These are phyloP conservation scores for Stramonita haemastoma DNA, from an alignment of 2,888 invertebrate genomes.

Conservation along the genomic window DNA sequence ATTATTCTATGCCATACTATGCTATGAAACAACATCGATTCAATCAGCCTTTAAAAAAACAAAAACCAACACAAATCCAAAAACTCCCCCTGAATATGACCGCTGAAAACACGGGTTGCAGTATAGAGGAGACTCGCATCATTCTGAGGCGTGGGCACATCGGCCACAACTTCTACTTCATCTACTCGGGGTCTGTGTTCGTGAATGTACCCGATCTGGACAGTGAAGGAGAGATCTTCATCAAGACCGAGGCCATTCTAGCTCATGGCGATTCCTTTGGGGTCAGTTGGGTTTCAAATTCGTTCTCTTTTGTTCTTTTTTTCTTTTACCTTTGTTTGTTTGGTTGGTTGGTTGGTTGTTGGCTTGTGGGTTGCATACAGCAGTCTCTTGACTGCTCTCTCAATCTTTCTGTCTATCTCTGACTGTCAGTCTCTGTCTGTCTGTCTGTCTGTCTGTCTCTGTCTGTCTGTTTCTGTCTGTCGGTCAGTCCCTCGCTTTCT, in stretches of 20 bases:
- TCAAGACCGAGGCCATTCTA: conserved; percentile 62
- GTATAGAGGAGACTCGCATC: conserved; percentile 63
- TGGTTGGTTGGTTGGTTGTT: not conserved
- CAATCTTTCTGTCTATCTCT: no score
- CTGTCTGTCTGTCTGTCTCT: no score
- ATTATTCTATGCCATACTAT: no score
- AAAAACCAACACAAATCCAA: no score
- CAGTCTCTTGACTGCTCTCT: no score
- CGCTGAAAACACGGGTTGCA: conserved; percentile 46
- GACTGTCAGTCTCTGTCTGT: no score
- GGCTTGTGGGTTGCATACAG: no score
- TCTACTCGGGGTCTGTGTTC: conserved; percentile 66
- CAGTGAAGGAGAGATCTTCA: conserved; percentile 55
- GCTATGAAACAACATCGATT: no score
- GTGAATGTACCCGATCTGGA: conserved; percentile 61
- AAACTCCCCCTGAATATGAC: no score
- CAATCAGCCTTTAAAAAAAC: no score
- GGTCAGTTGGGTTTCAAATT: conserved; percentile 49
- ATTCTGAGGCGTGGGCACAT: conserved; percentile 66
- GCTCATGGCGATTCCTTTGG: conserved; percentile 66
- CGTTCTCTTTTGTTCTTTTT: not conserved
- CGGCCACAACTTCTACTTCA: conserved; percentile 66
- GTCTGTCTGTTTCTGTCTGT: no score
- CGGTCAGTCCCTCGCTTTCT: no score
- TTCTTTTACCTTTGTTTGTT: not conserved